Percentiles rank a stretch among this genome's conserved stretches.
These are phyloP conservation scores for Poecilia latipinna DNA, from an alignment of 2,113 vertebrate species.

Conservation along the genomic window DNA sequence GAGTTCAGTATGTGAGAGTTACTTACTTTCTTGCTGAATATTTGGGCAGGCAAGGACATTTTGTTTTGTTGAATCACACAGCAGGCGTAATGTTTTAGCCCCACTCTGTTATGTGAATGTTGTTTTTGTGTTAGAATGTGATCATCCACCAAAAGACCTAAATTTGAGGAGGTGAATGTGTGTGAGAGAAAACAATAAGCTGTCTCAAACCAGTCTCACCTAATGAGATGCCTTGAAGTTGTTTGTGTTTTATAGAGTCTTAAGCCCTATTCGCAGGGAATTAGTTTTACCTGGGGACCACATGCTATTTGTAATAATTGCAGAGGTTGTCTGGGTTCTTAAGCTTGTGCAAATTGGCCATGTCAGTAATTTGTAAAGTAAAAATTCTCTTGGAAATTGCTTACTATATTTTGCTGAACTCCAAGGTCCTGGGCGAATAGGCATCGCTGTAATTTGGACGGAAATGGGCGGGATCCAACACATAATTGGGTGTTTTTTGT, in stretches of 20 bases:
- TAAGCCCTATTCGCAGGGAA: too few relatives aligned
- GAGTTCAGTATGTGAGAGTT: not conserved
- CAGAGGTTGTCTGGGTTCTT: too few relatives aligned
- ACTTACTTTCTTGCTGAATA: not conserved
- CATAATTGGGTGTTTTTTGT: too few relatives aligned
- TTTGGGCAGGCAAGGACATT: not conserved
- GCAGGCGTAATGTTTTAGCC: not conserved
- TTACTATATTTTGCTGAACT: too few relatives aligned
- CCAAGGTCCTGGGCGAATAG: too few relatives aligned
- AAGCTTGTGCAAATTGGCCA: too few relatives aligned
- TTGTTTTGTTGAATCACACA: not conserved
- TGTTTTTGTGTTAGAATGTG: not conserved
- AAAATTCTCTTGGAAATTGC: too few relatives aligned
- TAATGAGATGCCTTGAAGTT: slow-evolving; percentile 29
- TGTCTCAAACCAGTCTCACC: slow-evolving; percentile 10
- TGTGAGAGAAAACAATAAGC: not conserved
- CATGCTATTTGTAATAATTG: too few relatives aligned
- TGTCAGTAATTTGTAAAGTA: too few relatives aligned
- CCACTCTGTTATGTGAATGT: not conserved
- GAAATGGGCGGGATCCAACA: too few relatives aligned
- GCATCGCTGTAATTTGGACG: too few relatives aligned
- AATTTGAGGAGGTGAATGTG: not conserved
- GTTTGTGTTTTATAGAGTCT: slow-evolving; percentile 11
- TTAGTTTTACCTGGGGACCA: too few relatives aligned
- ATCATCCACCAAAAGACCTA: not conserved